Evolutionary conservation across 2,113 vertebrate species (phyloP), one percentile per base, ranked within the genome.

Genomic region (Hydrochoerus hydrochaeris): DNA sequence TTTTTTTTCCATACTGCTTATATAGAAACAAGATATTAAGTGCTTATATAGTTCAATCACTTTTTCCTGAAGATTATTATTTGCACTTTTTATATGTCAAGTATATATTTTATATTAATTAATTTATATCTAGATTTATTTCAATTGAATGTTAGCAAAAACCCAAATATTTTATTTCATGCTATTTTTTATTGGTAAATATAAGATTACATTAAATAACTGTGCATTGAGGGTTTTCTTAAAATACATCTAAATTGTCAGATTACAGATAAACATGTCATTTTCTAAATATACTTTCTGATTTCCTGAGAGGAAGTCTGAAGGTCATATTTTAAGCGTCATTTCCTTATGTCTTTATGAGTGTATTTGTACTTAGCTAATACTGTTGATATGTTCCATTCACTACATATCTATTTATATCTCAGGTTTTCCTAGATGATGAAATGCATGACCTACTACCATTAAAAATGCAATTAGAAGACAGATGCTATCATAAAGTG

Each of bases 381-480:
- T 30, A n/a, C 44, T 20, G 32, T 30, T 83, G 65, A 35, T 65
- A 11, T 54, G 6, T 82, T 73, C 58, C 22, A 32, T 87, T 93
- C 16, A 81, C 35, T 71, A 22, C 3, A 1, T 32, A 44, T 60
- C 67, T 62, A 32, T 86, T 93, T 83, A 52, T 0, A 75, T 19
- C 38, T 54, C 78, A 77, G 12, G 3, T 90, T 95, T 75, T 91
- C 65, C 63, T 41, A 57, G 35, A 57, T 95, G 91, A 93, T 96
- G 89, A 88, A 85, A 94, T 49, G 13, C 65, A 57, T 17, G 49
- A 83, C 57, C 26, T 46, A 71, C 63, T 91, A 30, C n/a, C 24
- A 77, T 88, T 91, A 88, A 96, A 96, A 97, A 77, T 81, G 69
- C 57, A 90, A 91, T 96, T 90, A 94, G 80, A 65, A 85, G 75